Evolutionary conservation across 1,140 invertebrate genomes (phyloP).

Genomic region (Medauroidea extradentata): DNA sequence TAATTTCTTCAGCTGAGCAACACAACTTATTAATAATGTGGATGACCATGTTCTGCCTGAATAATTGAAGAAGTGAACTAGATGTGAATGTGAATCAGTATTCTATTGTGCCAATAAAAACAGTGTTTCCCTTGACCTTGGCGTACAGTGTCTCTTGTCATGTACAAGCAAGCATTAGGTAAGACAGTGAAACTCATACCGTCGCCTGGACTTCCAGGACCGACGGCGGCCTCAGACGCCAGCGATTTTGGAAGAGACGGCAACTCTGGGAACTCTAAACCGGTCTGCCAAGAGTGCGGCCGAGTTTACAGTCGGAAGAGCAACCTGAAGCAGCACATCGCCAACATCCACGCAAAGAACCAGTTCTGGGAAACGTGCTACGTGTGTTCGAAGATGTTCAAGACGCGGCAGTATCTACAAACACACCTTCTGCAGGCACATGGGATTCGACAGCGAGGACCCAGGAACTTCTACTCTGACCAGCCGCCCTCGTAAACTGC

Average conservation of each 20-base stretch:
- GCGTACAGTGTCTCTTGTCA: too few species aligned
- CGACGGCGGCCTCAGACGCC: not conserved
- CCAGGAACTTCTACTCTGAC: not conserved
- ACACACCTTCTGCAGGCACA: constrained; percentile 66
- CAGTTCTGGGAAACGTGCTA: constrained; percentile 59
- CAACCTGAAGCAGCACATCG: constrained; percentile 69
- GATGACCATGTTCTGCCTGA: too few species aligned
- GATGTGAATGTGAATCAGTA: too few species aligned
- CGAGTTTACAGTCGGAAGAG: constrained; percentile 61
- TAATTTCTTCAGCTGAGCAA: too few species aligned
- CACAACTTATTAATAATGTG: too few species aligned
- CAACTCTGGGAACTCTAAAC: constrained; percentile 43
- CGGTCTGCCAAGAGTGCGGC: constrained; percentile 61
- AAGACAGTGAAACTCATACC: too few species aligned
- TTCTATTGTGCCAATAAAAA: too few species aligned
- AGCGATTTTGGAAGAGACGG: not conserved
- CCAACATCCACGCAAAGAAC: constrained; percentile 64
- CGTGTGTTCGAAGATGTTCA: constrained; percentile 61
- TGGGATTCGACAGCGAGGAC: constrained; percentile 55
- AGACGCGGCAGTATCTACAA: constrained; percentile 65
- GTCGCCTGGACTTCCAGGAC: constrained; percentile 19
- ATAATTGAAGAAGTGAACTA: too few species aligned
- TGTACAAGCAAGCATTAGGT: too few species aligned
- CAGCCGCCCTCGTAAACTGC: too few species aligned
- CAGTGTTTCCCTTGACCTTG: too few species aligned